Evolutionary conservation across 2,888 invertebrate species (phyloP).

Genomic region (Scaptomyza tumidula): DNA sequence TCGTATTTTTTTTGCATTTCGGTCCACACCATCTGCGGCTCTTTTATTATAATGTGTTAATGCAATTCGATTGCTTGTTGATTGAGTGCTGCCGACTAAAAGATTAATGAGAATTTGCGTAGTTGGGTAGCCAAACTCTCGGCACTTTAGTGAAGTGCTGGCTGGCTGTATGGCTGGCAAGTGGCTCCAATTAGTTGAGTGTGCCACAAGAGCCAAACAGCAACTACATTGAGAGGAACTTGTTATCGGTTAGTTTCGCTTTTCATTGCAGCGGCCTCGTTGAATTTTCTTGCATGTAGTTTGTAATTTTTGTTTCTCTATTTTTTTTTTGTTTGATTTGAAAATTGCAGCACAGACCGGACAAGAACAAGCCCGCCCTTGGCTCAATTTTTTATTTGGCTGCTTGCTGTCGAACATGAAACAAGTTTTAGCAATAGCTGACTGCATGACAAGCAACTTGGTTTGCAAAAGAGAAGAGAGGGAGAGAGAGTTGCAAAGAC

Average conservation of each 20-base stretch:
- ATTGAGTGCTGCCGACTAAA: slow-evolving; percentile 45
- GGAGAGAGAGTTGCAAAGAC: slow-evolving; percentile 27
- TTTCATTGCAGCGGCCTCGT: slow-evolving; percentile 54
- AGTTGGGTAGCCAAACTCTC: slow-evolving; percentile 11
- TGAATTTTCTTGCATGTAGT: slow-evolving; percentile 48
- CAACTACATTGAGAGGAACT: slow-evolving; percentile 45
- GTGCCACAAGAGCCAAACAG: slow-evolving; percentile 32
- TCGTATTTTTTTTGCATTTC: background rate
- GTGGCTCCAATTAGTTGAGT: slow-evolving; percentile 51
- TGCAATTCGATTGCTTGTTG: slow-evolving; percentile 41
- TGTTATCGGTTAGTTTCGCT: slow-evolving; percentile 61
- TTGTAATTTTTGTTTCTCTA: background rate
- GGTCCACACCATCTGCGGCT: slow-evolving; percentile 5
- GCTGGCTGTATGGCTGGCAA: slow-evolving; percentile 14
- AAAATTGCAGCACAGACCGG: slow-evolving; percentile 51
- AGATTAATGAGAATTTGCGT: slow-evolving; percentile 54
- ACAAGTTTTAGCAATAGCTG: slow-evolving; percentile 54
- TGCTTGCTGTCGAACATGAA: slow-evolving; percentile 54
- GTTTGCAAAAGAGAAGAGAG: background rate
- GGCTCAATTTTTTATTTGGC: slow-evolving; percentile 59
- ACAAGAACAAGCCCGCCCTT: slow-evolving; percentile 72
- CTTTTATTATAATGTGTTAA: slow-evolving; percentile 20
- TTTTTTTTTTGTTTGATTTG: slow-evolving; percentile 22
- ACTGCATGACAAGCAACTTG: slow-evolving; percentile 31
- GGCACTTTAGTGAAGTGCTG: slow-evolving; percentile 26